Conservation (phyloP, 2,113 vertebrate species). For the Vulpes vulpes region DNA sequence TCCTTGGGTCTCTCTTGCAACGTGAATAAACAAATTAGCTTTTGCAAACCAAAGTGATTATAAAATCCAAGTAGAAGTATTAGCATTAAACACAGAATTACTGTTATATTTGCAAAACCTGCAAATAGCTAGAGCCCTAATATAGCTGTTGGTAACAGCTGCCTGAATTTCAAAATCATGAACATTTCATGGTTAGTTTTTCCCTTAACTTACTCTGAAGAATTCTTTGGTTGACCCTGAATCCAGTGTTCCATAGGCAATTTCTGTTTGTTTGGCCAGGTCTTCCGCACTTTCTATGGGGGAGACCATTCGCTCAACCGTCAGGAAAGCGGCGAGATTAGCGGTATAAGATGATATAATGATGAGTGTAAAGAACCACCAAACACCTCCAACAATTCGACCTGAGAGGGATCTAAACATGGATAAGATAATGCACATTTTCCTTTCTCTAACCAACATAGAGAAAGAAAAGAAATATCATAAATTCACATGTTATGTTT, state of each 20-base stretch:
- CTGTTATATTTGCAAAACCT: background rate
- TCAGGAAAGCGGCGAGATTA: conserved; percentile 99
- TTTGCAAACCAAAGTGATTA: conserved; percentile 76
- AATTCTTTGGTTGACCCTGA: conserved; percentile 99
- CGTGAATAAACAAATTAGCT: conserved; percentile 67
- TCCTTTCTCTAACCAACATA: conserved; percentile 67
- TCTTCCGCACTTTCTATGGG: conserved; percentile 99
- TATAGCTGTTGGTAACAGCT: conserved; percentile 8
- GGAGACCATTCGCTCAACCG: conserved; percentile 99
- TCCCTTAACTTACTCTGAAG: conserved; percentile 94
- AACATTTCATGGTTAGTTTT: background rate
- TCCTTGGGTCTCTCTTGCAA: conserved; percentile 45
- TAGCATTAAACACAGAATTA: background rate
- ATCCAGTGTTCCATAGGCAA: conserved; percentile 98
- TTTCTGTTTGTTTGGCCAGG: conserved; percentile 99
- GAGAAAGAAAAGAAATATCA: conserved; percentile 49
- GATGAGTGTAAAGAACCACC: conserved; percentile 99
- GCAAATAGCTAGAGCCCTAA: conserved; percentile 12
- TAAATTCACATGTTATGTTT: conserved; percentile 40
- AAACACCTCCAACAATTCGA: conserved; percentile 98
- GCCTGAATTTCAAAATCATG: conserved; percentile 42
- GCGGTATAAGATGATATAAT: conserved; percentile 99
- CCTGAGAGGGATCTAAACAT: conserved; percentile 97
- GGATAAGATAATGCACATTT: conserved; percentile 86
- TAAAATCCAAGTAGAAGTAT: conserved; percentile 65